These are phyloP conservation scores for Sinocyclocheilus anophthalmus DNA, from an alignment of 2,113 vertebrate species.

Conservation along the genomic window DNA sequence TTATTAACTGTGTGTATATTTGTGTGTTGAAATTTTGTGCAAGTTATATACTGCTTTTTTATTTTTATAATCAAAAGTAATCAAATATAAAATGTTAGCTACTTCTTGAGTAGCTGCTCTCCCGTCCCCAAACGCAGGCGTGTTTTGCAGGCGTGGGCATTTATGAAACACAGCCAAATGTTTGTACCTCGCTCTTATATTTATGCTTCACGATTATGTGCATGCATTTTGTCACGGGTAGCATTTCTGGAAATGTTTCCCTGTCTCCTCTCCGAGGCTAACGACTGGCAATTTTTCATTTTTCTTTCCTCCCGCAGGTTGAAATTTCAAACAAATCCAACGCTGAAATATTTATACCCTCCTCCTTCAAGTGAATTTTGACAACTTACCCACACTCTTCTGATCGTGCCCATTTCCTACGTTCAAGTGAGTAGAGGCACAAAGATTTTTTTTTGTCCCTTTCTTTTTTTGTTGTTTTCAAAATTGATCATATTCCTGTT, in stretches of 20 bases:
- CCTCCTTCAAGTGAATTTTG: conserved; percentile 88
- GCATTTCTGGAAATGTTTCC: conserved; percentile 36
- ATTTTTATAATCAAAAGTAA: background rate
- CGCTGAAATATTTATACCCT: conserved; percentile 94
- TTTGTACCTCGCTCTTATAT: conserved; percentile 36
- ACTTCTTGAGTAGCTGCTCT: background rate
- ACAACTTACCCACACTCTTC: conserved; percentile 89
- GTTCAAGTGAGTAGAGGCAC: conserved; percentile 83
- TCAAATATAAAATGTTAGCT: background rate
- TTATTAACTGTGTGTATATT: background rate
- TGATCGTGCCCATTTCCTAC: conserved; percentile 96
- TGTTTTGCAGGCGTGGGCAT: background rate
- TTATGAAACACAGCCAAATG: conserved; percentile 17
- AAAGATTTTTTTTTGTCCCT: background rate
- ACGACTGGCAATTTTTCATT: conserved; percentile 6
- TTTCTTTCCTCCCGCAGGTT: conserved; percentile 76
- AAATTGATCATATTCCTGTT: conserved; percentile 20
- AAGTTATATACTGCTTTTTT: background rate
- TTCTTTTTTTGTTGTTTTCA: conserved; percentile 23
- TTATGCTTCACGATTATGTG: conserved; percentile 51
- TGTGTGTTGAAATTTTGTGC: background rate
- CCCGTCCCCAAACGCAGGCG: background rate
- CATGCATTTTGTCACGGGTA: conserved; percentile 38
- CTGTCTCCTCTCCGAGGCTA: background rate
- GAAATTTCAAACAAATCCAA: conserved; percentile 90